Conservation (phyloP, 2,888 invertebrate species). For the Xestobium rufovillosum region DNA sequence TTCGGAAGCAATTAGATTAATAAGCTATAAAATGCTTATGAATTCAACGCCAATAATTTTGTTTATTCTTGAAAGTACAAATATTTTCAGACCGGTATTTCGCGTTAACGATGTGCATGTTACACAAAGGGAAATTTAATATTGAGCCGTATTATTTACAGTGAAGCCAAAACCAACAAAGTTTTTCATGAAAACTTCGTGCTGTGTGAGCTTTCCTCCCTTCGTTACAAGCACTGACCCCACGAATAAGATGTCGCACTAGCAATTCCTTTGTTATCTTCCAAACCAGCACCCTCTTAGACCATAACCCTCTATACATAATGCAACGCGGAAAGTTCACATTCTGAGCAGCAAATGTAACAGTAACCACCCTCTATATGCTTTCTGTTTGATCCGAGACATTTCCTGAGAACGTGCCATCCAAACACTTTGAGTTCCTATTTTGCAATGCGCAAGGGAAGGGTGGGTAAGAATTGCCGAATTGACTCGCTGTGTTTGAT, state of each 20-base stretch:
- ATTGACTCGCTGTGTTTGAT: slow-evolving; percentile 35
- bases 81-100: too few species aligned
- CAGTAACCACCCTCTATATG: slow-evolving; percentile 45
- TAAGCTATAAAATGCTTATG: too few species aligned
- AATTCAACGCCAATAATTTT: too few species aligned
- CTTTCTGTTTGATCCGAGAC: slow-evolving; percentile 46
- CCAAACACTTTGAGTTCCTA: slow-evolving; percentile 27
- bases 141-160: too few species aligned
- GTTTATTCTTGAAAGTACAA: too few species aligned
- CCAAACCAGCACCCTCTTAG: slow-evolving; percentile 32
- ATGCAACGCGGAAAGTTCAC: slow-evolving; percentile 21
- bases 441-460: slow-evolving; percentile 11
- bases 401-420: slow-evolving; percentile 37
- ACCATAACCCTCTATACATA: slow-evolving; percentile 24
- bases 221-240: slow-evolving; percentile 27
- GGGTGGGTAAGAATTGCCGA: slow-evolving; percentile 1
- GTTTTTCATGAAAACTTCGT: too few species aligned
- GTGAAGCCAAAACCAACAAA: too few species aligned
- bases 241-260: slow-evolving; percentile 33
- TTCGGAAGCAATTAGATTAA: too few species aligned
- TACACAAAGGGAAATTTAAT: too few species aligned
- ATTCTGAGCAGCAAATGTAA: slow-evolving; percentile 32
- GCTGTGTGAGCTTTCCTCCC: too few species aligned
- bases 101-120: too few species aligned
- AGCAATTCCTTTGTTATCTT: slow-evolving; percentile 44